Percentiles rank a stretch among this genome's conserved stretches.
These are phyloP conservation scores for Lasioglossum baleicum DNA, from an alignment of 1,140 invertebrate genomes.

Conservation along the genomic window DNA sequence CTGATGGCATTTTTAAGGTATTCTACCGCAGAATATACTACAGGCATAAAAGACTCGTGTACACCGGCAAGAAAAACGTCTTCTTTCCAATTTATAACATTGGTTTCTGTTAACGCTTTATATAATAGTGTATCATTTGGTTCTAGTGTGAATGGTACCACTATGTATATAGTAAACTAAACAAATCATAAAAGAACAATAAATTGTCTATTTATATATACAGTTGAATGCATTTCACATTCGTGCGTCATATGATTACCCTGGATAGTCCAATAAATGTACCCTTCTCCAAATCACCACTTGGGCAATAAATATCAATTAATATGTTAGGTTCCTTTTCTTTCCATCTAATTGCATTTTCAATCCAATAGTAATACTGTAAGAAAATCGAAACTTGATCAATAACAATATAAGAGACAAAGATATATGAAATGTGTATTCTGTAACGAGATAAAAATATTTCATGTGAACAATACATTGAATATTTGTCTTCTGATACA, in stretches of 20 bases:
- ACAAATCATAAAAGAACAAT: neutral
- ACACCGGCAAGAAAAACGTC: neutral
- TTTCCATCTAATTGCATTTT: slow-evolving; percentile 41
- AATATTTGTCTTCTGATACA: no score
- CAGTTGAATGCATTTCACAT: neutral
- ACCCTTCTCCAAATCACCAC: slow-evolving; percentile 15
- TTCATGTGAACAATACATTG: no score
- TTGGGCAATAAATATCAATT: slow-evolving; percentile 43
- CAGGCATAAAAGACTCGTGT: slow-evolving; percentile 16
- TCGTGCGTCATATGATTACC: neutral
- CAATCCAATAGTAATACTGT: slow-evolving; percentile 40
- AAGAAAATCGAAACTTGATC: neutral
- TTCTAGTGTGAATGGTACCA: slow-evolving; percentile 13
- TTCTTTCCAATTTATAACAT: slow-evolving; percentile 17
- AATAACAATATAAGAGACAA: no score
- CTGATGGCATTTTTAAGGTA: neutral
- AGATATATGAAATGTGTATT: no score
- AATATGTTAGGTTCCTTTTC: slow-evolving; percentile 21
- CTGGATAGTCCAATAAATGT: slow-evolving; percentile 17
- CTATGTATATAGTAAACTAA: neutral
- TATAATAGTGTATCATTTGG: neutral
- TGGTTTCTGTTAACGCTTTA: slow-evolving; percentile 21
- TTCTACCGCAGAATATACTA: slow-evolving; percentile 1
- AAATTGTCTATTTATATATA: neutral
- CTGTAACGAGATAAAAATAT: no score